A percentile compares a stretch with the other conserved stretches of the same genome.
phyloP scores from a whole-genome alignment of 2,888 invertebrate genomes.

The Tipula helvola region DNA sequence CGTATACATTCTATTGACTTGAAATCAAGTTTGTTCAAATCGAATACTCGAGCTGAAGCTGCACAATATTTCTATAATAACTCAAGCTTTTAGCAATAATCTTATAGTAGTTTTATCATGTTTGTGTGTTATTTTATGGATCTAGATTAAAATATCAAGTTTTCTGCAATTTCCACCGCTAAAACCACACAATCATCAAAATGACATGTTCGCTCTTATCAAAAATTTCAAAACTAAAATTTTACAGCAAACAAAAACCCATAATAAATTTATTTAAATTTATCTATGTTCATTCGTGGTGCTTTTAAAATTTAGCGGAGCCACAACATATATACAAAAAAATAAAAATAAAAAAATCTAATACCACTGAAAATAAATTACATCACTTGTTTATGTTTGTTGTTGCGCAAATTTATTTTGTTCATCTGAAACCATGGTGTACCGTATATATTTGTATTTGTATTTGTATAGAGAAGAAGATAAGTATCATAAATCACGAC shows the following conservation, averaged over 20 bases:
- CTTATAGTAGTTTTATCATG: no score
- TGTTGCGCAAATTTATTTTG: neutral
- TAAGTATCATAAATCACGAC: neutral
- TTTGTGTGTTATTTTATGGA: no score
- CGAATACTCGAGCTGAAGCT: no score
- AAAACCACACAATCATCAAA: neutral
- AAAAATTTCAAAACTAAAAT: neutral
- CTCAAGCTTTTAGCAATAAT: no score
- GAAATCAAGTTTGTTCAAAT: no score
- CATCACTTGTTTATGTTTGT: neutral
- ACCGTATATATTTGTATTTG: neutral
- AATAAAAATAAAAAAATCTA: neutral
- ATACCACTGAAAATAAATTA: neutral
- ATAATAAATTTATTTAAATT: neutral
- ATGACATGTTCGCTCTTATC: neutral
- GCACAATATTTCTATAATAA: no score
- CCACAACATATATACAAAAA: neutral
- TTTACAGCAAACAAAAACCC: neutral
- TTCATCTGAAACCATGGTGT: neutral
- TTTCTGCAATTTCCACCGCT: neutral
- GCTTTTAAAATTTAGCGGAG: neutral
- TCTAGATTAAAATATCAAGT: no score
- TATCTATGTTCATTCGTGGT: neutral
- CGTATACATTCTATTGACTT: no score
- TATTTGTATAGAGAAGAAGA: neutral